A percentile compares a stretch with the other conserved stretches of the same genome.
phyloP scores from a whole-genome alignment of 2,797 vertebrate species.

The Gymnopithys bicolor region DNA sequence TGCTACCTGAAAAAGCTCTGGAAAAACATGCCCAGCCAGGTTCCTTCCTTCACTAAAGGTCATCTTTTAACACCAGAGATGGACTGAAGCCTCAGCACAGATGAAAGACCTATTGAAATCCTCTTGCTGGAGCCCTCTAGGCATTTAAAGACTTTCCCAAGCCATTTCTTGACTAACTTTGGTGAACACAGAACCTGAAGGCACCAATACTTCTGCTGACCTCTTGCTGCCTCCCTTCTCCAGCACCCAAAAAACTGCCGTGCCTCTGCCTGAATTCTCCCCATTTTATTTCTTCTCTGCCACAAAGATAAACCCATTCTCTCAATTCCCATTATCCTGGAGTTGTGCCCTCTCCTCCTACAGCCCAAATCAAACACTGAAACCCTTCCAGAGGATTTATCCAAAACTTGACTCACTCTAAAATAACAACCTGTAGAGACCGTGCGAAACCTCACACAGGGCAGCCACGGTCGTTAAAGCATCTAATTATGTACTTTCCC shows the following conservation, averaged over 20 bases:
- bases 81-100: not conserved
- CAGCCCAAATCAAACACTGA: not conserved
- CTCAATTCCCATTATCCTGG: not conserved
- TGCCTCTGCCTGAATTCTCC: not conserved
- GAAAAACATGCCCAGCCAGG: rapidly evolving
- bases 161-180: not conserved
- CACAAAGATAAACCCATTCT: not conserved
- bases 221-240: not conserved
- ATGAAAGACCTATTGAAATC: not conserved
- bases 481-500: conserved; percentile 21
- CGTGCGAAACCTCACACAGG: not conserved
- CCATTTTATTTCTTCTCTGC: not conserved
- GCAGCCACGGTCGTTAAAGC: not conserved
- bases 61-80: not conserved
- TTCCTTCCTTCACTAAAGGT: not conserved
- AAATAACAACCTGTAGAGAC: not conserved
- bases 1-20: not conserved
- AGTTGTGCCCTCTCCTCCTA: not conserved
- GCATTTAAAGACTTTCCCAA: not conserved
- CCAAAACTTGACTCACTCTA: not conserved
- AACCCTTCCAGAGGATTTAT: not conserved
- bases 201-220: not conserved
- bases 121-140: not conserved
- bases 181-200: not conserved
- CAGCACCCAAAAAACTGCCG: not conserved